phyloP scores from a whole-genome alignment of 2,113 vertebrate genomes.

The Hypocryptadius cinnamomeus region DNA sequence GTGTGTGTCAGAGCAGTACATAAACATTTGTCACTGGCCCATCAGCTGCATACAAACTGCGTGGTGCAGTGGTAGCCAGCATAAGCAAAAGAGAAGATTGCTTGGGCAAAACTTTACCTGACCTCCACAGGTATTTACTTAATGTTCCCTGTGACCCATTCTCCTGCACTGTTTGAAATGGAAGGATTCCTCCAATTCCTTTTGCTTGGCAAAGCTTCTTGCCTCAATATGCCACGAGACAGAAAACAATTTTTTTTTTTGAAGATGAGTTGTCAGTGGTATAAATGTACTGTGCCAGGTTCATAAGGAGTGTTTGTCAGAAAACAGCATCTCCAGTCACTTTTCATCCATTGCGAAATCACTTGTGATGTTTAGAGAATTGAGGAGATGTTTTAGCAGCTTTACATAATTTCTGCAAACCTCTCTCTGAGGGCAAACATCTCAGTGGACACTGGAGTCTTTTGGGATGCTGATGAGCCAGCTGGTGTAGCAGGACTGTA shows the following conservation, averaged over 20 bases:
- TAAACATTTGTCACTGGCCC: not conserved
- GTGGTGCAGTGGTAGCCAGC: not conserved
- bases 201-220: not conserved
- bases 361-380: not conserved
- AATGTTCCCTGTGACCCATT: not conserved
- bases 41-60: not conserved
- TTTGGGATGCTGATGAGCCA: not conserved
- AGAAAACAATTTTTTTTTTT: not conserved
- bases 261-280: not conserved
- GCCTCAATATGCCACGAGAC: not conserved
- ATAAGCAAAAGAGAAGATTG: not conserved
- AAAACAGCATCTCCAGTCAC: not conserved
- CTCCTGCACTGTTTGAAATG: fast-evolving
- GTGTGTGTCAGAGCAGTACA: not conserved
- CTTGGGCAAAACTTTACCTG: not conserved
- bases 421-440: not conserved
- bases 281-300: not conserved
- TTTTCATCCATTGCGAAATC: not conserved
- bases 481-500: not conserved
- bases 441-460: not conserved
- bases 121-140: not conserved
- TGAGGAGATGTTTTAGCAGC: not conserved
- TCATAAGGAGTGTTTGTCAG: not conserved
- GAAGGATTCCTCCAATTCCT: not conserved
- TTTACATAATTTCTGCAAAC: not conserved